Evolutionary conservation across 2,888 invertebrate genomes (phyloP).

Genomic region (Nebria brevicollis): DNA sequence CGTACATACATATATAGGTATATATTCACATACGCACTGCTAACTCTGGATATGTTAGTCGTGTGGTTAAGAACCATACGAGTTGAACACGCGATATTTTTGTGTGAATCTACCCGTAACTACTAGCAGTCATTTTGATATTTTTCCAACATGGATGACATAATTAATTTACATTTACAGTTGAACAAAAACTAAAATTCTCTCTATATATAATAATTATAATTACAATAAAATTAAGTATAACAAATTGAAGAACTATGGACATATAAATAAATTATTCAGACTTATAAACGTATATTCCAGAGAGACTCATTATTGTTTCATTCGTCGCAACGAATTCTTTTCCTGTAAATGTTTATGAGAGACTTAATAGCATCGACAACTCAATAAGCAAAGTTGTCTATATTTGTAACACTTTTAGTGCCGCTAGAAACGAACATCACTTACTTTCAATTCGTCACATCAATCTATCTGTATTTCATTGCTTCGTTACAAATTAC

Average conservation of each 20-base stretch:
- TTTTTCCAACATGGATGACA: slow-evolving; percentile 11
- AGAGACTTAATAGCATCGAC: neutral
- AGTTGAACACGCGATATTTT: neutral
- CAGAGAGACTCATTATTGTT: neutral
- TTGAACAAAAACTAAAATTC: no score
- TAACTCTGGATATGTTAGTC: neutral
- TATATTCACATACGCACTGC: slow-evolving; percentile 11
- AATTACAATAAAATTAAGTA: no score
- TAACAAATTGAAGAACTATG: no score
- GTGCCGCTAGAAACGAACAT: neutral
- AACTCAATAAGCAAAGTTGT: neutral
- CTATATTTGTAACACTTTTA: neutral
- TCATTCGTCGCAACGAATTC: neutral
- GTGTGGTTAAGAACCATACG: slow-evolving; percentile 10
- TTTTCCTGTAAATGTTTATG: neutral
- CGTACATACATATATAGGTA: neutral
- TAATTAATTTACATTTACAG: no score
- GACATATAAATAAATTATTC: neutral
- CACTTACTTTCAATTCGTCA: neutral
- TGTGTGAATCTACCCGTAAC: slow-evolving; percentile 7
- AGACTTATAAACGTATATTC: neutral
- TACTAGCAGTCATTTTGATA: slow-evolving; percentile 2
- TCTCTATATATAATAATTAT: no score
- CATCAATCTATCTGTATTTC: neutral
- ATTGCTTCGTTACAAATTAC: neutral